phyloP scores from a whole-genome alignment of 2,113 vertebrate species.

The Xyrauchen texanus region DNA sequence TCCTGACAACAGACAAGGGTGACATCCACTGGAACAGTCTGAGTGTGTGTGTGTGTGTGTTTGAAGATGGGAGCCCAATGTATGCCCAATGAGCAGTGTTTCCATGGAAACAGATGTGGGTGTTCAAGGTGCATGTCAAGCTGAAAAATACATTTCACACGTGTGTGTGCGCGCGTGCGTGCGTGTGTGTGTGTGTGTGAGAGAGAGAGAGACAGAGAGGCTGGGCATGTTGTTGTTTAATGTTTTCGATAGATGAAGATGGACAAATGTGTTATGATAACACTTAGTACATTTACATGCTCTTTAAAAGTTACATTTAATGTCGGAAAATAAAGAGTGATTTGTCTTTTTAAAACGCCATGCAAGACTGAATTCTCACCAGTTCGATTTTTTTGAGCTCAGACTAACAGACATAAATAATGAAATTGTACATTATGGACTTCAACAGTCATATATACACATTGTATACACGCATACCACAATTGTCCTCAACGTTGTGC shows the following conservation, averaged over 20 bases:
- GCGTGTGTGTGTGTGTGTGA: neutral
- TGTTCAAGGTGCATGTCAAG: conserved; percentile 68
- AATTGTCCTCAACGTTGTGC: too few species aligned
- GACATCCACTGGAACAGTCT: neutral
- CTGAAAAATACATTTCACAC: conserved; percentile 74
- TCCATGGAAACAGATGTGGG: conserved; percentile 71
- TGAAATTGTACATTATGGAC: too few species aligned
- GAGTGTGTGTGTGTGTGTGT: neutral
- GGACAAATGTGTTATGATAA: neutral
- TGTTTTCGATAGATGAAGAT: neutral
- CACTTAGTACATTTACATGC: neutral
- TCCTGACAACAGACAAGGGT: conserved; percentile 32
- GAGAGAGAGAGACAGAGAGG: neutral
- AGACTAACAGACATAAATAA: too few species aligned
- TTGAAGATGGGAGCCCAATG: neutral
- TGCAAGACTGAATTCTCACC: too few species aligned
- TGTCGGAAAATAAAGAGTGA: too few species aligned
- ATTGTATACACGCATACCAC: too few species aligned
- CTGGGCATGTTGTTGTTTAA: conserved; percentile 5
- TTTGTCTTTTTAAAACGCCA: too few species aligned
- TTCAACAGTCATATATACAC: too few species aligned
- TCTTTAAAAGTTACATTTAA: too few species aligned
- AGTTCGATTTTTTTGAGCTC: too few species aligned
- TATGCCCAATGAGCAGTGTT: conserved; percentile 56
- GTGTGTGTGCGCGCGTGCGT: conserved; percentile 9